Conservation (phyloP, 2,797 vertebrate genomes). For the Spea hammondii region DNA sequence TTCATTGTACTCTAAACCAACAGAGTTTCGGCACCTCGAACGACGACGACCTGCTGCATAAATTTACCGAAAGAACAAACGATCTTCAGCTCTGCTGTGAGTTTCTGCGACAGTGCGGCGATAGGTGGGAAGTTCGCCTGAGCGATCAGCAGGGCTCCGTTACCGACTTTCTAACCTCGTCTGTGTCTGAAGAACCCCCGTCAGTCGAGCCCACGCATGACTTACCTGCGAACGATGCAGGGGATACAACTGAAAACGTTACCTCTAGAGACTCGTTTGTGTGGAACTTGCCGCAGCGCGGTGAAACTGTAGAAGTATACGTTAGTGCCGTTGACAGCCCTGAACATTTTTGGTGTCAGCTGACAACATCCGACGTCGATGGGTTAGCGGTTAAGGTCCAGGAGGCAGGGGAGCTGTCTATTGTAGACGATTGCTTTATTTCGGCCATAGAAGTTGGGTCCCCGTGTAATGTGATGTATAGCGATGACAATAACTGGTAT, state of each 20-base stretch:
- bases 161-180: constrained; percentile 58
- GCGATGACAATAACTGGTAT: constrained; percentile 78
- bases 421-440: constrained; percentile 26
- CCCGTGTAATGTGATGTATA: constrained; percentile 75
- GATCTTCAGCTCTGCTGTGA: constrained; percentile 71
- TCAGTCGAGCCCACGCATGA: constrained; percentile 5
- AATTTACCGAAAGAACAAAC: constrained; percentile 70
- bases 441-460: constrained; percentile 65
- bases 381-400: constrained; percentile 69
- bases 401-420: constrained; percentile 58
- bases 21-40: constrained; percentile 24
- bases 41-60: constrained; percentile 59
- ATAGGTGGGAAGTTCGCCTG: constrained; percentile 83
- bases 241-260: no score
- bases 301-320: constrained; percentile 71
- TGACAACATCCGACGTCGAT: constrained; percentile 65
- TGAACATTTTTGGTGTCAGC: constrained; percentile 85
- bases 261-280: constrained; percentile 37
- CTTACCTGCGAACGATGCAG: neutral
- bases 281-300: constrained; percentile 62
- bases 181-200: constrained; percentile 36
- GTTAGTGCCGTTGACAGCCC: constrained; percentile 68
- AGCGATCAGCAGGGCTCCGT: constrained; percentile 67
- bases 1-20: constrained; percentile 74
- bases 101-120: constrained; percentile 73